A percentile compares a stretch with the other conserved stretches of the same genome.
Conservation (phyloP, 2,888 invertebrate species). For the Erebia palarica region DNA sequence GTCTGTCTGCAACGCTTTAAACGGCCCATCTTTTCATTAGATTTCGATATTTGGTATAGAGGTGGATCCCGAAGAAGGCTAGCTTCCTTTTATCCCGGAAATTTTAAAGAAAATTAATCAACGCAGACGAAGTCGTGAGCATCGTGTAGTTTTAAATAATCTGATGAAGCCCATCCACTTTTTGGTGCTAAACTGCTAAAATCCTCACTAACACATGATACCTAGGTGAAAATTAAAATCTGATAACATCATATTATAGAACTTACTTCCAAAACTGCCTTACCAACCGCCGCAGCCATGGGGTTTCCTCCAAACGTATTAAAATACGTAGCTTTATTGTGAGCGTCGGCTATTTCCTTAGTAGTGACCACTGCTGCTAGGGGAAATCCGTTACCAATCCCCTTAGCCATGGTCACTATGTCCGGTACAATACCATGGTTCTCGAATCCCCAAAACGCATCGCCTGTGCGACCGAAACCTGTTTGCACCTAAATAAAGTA, state of each 20-base stretch:
- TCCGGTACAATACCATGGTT: conserved; percentile 93
- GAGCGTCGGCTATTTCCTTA: conserved; percentile 90
- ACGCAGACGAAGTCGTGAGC: no score
- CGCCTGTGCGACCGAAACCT: conserved; percentile 97
- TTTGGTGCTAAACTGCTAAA: no score
- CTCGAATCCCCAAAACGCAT: conserved; percentile 98
- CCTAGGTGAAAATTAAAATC: no score
- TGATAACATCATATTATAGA: neutral
- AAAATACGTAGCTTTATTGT: conserved; percentile 91
- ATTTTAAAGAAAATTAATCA: no score
- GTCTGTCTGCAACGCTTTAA: no score
- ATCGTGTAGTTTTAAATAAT: no score
- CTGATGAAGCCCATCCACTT: no score
- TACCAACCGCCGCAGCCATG: conserved; percentile 92
- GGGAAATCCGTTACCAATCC: conserved; percentile 97
- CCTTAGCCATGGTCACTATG: conserved; percentile 98
- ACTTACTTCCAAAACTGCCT: conserved; percentile 94
- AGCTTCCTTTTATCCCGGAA: no score
- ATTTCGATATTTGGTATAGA: no score
- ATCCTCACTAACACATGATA: no score
- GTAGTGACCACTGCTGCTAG: conserved; percentile 97
- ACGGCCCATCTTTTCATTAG: no score
- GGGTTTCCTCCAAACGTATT: conserved; percentile 99
- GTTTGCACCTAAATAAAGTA: conserved; percentile 90
- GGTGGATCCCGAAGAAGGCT: no score